phyloP scores from a whole-genome alignment of 1,140 invertebrate genomes.

The Ceratina calcarata region DNA sequence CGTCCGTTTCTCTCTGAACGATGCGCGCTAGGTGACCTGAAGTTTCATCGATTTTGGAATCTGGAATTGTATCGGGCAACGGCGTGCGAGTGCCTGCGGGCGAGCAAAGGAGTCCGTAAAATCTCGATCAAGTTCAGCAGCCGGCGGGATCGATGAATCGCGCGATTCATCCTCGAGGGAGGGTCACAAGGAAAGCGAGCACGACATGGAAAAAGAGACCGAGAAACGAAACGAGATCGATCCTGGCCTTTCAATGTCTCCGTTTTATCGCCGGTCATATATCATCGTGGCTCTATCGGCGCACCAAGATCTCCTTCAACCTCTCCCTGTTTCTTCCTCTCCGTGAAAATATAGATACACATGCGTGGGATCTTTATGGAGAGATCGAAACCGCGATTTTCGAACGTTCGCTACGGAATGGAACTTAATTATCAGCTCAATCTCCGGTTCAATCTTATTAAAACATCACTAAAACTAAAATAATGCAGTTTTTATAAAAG shows the following conservation, averaged over 20 bases:
- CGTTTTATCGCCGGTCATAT: conserved; percentile 76
- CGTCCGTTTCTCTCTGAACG: background rate
- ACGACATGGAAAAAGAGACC: conserved; percentile 14
- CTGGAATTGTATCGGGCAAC: background rate
- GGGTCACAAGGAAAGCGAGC: conserved; percentile 45
- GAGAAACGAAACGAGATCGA: conserved; percentile 71
- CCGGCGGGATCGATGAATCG: conserved; percentile 37
- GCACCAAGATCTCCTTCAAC: conserved; percentile 69
- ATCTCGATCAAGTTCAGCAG: conserved; percentile 40
- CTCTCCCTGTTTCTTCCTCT: conserved; percentile 62
- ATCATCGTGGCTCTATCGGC: conserved; percentile 77
- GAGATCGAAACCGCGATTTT: conserved; percentile 63
- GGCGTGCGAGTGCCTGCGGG: background rate
- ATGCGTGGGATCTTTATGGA: conserved; percentile 58
- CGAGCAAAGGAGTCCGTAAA: background rate
- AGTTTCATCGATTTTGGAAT: background rate
- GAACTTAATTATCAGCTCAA: conserved; percentile 69
- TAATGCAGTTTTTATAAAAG: background rate
- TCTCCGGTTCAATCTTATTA: conserved; percentile 9
- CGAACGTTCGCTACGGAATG: conserved; percentile 54
- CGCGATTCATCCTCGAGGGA: conserved; percentile 24
- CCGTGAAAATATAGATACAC: conserved; percentile 6
- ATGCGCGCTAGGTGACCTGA: background rate
- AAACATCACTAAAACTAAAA: background rate
- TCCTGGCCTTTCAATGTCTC: conserved; percentile 74